Percentiles rank a stretch among this genome's conserved stretches.
These are phyloP conservation scores for Teleogryllus occipitalis DNA, from an alignment of 1,140 invertebrate species.

Conservation along the genomic window DNA sequence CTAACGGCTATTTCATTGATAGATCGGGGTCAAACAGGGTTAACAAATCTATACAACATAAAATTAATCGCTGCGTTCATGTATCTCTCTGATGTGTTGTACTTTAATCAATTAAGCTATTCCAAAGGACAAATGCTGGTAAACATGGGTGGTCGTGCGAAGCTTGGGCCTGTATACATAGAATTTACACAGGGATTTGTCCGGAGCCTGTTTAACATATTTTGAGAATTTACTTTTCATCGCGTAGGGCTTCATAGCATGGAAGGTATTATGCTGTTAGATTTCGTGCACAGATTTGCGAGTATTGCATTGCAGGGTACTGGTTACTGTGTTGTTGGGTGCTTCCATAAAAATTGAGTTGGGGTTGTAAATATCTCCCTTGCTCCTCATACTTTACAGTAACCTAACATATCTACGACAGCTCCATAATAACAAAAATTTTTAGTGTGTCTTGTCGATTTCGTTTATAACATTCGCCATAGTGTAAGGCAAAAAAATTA, in stretches of 20 bases:
- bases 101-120: background rate
- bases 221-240: background rate
- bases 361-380: no score
- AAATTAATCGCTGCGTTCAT: background rate
- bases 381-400: no score
- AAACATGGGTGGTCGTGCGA: background rate
- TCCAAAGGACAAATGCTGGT: background rate
- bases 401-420: no score
- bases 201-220: background rate
- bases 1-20: background rate
- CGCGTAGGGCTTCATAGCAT: background rate
- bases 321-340: no score
- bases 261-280: background rate
- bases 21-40: background rate
- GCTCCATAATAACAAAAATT: no score
- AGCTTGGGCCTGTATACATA: background rate
- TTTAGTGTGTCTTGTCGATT: no score
- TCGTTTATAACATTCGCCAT: no score
- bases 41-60: background rate
- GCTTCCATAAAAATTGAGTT: no score
- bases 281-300: no score
- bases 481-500: no score
- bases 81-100: background rate
- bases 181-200: background rate
- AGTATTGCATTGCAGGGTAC: no score